Evolutionary conservation across 2,888 invertebrate species (phyloP).

Genomic region (Bugulina stolonifera): DNA sequence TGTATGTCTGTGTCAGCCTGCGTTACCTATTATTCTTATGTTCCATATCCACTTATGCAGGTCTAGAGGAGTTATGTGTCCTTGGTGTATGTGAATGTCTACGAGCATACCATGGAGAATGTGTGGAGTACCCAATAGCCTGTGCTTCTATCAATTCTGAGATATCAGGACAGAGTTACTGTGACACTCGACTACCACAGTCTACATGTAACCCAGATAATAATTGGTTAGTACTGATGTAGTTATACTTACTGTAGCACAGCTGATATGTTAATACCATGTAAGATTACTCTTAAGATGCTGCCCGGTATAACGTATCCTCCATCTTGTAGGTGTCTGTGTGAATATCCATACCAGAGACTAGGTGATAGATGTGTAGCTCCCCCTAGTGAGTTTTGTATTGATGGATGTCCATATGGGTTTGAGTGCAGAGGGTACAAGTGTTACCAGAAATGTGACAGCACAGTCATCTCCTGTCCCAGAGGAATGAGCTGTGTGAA

Average conservation of each 20-base stretch:
- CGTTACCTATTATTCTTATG: too few species aligned
- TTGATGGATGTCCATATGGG: neutral
- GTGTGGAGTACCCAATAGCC: constrained; percentile 15
- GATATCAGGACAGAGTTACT: neutral
- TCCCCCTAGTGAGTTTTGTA: neutral
- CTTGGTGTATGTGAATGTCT: constrained; percentile 1
- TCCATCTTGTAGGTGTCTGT: constrained; percentile 8
- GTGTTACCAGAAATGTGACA: constrained; percentile 11
- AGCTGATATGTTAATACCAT: too few species aligned
- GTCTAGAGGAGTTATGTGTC: constrained; percentile 1
- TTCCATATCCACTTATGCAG: too few species aligned
- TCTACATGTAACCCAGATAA: neutral
- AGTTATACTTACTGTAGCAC: too few species aligned
- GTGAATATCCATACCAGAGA: constrained; percentile 9
- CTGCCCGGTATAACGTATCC: too few species aligned
- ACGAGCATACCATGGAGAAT: neutral
- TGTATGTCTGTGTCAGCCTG: too few species aligned
- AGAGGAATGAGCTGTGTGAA: neutral
- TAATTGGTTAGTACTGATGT: neutral
- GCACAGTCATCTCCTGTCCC: neutral
- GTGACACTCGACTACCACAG: neutral
- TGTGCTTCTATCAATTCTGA: neutral
- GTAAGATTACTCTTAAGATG: too few species aligned
- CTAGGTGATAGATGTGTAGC: neutral
- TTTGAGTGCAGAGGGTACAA: constrained; percentile 18